Base-by-base conservation (phyloP, 2,797 vertebrate species). In the Lithobates pipiens region DNA sequence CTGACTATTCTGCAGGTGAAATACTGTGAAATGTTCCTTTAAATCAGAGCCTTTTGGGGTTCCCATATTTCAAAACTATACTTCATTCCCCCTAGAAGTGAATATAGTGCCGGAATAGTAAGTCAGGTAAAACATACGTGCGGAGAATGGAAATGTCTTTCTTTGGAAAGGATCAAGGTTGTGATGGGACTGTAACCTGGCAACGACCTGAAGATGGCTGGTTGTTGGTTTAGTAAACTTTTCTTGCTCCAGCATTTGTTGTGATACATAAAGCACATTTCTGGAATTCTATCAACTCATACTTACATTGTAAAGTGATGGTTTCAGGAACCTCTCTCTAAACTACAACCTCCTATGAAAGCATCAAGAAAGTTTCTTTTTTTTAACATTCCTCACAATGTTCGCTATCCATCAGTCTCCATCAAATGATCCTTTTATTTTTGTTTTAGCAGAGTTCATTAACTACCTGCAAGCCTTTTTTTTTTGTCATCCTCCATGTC, bases 371-470 rank as follows among this genome's bases (percentile, higher is more conserved):
- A 83, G 85, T 83, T 86, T 86, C 80, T 74, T 86, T 78, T 39
- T 86, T 83, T 80, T n/a, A n/a, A 73, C 85, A 86, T 86, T 86
- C 85, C 85, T 73, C 68, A 73, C 54, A 78, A 36, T 27, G n/a
- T 44, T 86, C 80, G 27, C 72, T 68, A 82, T 82, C 54, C 75
- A 74, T 83, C 80, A 86, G 29, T 86, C 80, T 68, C 80, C 73
- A 78, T 83, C 80, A 83, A 86, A 83, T 83, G 75, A 83, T 86
- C 80, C 85, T 44, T 86, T 86, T 86, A 72, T 86, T 86, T 86
- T 77, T 32, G 76, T 74, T 86, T 86, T 86, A 46, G 44, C 75
- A 86, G 74, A 86, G 85, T 83, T 86, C 80, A 83, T 82, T 82
- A 71, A 69, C 84, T 57, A 67, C 61, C 44, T 61, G n/a, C 69